These are phyloP conservation scores for Betta splendens DNA, from an alignment of 2,797 vertebrate genomes.

Conservation along the genomic window DNA sequence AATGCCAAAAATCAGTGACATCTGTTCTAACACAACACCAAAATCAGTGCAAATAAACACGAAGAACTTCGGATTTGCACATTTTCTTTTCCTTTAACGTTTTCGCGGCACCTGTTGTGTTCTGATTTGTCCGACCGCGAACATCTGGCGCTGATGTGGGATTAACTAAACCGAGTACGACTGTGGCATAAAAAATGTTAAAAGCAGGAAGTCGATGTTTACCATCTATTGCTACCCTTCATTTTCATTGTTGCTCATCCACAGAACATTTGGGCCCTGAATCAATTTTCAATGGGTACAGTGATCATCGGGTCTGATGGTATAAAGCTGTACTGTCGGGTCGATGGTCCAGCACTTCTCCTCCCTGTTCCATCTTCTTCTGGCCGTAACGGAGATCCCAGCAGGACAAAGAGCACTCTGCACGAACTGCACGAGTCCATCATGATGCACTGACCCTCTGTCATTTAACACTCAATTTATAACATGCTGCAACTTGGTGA, in stretches of 20 bases:
- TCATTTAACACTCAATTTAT: slow-evolving; percentile 73
- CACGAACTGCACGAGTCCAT: slow-evolving; percentile 65
- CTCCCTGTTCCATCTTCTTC: slow-evolving; percentile 36
- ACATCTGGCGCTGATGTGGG: slow-evolving; percentile 18
- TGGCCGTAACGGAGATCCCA: slow-evolving; percentile 43
- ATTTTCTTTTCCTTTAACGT: background rate
- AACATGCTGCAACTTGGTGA: slow-evolving; percentile 53
- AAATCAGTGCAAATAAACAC: background rate
- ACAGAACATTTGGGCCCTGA: background rate
- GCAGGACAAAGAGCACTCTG: slow-evolving; percentile 44
- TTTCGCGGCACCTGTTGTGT: slow-evolving; percentile 6
- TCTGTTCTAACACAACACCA: background rate
- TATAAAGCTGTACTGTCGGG: slow-evolving; percentile 15
- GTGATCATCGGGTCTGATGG: slow-evolving; percentile 4
- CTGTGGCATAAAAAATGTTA: slow-evolving; percentile 6
- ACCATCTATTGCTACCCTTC: slow-evolving; percentile 7
- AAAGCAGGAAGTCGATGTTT: slow-evolving; percentile 8
- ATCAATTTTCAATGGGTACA: slow-evolving; percentile 4
- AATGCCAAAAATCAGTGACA: background rate
- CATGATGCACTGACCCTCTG: slow-evolving; percentile 61
- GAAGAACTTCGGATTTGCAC: background rate
- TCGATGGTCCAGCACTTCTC: slow-evolving; percentile 9
- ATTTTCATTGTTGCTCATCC: slow-evolving; percentile 2
- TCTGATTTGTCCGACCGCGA: slow-evolving; percentile 2
- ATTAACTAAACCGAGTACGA: slow-evolving; percentile 15